Evolutionary conservation across 2,113 vertebrate species (phyloP), one percentile per base, ranked within the genome.

Genomic region (Rhynchopsitta pachyrhyncha): DNA sequence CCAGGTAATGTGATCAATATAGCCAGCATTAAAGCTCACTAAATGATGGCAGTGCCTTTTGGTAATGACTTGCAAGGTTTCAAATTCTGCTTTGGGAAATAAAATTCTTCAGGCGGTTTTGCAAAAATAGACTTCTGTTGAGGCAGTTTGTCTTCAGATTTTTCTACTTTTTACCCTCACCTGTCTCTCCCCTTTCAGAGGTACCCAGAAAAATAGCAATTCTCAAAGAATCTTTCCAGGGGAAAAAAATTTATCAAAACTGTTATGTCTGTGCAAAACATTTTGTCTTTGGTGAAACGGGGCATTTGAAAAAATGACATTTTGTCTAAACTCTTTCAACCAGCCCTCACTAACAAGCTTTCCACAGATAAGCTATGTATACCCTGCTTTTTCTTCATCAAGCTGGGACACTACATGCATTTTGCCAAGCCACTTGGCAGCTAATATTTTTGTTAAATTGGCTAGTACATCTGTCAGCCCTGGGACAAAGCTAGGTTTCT

Each of bases 381-480:
- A 74, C 64, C 46, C 31, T 82, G 53, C 10, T 88, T 95, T 92
- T 90, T 29, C 55, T 79, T 75, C 94, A 80, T 96, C 90, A 90
- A 85, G 37, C 86, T 88, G 80, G 73, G 85, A 85, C 42, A 35
- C 50, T 75, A 10, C 33, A n/a, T 44, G 64, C 41, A 95, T 86
- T 92, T 93, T 95, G 82, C 92, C 90, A 96, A 96, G 74, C 53
- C 27, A 62, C 70, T 77, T 92, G 92, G 91, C 96, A 97, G 92
- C 76, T 96, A 94, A 88, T 95, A 86, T 91, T 97, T 97, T 78
- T 96, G 76, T 88, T 96, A 96, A 95, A 92, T 96, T 93, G 95
- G 88, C 82, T 94, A 80, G 87, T 93, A 86, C 96, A 94, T 95
- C 96, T 97, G 96, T 95, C 95, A 96, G 90, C 75, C 70, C 59